Evolutionary conservation across 1,140 invertebrate genomes (phyloP).

Genomic region (Trichonephila clavata): DNA sequence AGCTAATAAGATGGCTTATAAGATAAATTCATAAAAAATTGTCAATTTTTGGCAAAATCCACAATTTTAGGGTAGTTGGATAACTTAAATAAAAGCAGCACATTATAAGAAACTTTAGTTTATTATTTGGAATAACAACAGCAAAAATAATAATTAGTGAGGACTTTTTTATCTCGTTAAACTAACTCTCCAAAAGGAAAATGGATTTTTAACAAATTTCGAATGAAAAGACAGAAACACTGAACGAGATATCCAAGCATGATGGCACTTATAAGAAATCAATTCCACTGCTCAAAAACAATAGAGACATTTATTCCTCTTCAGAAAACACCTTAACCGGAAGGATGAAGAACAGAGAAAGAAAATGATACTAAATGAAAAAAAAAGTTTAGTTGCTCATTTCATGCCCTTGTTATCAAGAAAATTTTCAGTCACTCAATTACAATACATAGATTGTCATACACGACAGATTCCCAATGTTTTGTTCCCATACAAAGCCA

Average conservation of each 20-base stretch:
- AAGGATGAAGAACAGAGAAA: conserved; percentile 25
- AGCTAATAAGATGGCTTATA: too few species aligned
- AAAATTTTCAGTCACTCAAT: conserved; percentile 34
- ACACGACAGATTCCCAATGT: conserved; percentile 43
- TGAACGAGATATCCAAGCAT: neutral
- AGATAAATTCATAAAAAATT: too few species aligned
- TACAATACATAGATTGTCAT: conserved; percentile 1
- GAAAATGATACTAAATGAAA: conserved; percentile 48
- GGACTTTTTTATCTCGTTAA: neutral
- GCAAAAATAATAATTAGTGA: neutral
- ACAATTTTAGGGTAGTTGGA: too few species aligned
- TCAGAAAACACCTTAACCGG: neutral
- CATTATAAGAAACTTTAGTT: too few species aligned
- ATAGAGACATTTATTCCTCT: conserved; percentile 30
- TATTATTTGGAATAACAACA: neutral
- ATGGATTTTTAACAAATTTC: neutral
- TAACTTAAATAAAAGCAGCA: too few species aligned
- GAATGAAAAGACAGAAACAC: neutral
- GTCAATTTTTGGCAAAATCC: too few species aligned
- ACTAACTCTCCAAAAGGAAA: neutral
- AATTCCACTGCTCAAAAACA: conserved; percentile 23
- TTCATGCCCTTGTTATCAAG: conserved; percentile 44
- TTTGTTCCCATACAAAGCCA: neutral
- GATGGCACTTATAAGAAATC: conserved; percentile 30
- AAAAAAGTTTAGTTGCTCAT: conserved; percentile 41